Evolutionary conservation across 1,140 invertebrate species (phyloP).

Genomic region (Planococcus citri): DNA sequence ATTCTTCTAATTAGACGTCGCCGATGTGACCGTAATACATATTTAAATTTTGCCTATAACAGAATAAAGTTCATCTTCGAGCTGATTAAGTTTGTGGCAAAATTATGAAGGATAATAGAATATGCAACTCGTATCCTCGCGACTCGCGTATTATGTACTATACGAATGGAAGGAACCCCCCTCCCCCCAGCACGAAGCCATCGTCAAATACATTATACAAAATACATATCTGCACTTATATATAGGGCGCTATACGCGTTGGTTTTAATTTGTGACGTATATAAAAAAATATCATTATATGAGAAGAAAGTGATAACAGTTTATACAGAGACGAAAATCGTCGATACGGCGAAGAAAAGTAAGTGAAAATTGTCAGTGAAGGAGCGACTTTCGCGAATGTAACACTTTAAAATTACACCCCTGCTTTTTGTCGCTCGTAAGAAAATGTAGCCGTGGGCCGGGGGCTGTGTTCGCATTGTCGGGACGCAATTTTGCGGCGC

Average conservation of each 20-base stretch:
- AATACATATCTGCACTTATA: too few relatives aligned
- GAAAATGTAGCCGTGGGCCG: neutral
- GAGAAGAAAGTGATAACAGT: neutral
- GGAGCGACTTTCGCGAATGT: neutral
- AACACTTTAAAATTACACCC: conserved; percentile 15
- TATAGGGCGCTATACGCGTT: neutral
- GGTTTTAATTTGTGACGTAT: neutral
- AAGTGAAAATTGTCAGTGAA: conserved; percentile 12
- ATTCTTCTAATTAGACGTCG: too few relatives aligned
- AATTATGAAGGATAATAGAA: too few relatives aligned
- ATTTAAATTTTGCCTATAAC: too few relatives aligned
- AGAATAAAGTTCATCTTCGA: too few relatives aligned
- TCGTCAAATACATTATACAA: too few relatives aligned
- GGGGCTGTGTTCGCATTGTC: neutral
- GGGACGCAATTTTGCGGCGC: conserved; percentile 17
- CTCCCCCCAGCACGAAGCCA: too few relatives aligned
- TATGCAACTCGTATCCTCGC: too few relatives aligned
- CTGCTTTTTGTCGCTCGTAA: neutral
- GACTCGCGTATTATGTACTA: too few relatives aligned
- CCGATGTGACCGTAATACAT: too few relatives aligned
- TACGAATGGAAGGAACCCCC: too few relatives aligned
- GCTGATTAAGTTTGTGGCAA: too few relatives aligned
- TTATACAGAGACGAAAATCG: neutral
- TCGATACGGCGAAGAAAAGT: neutral
- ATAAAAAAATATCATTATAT: neutral